Conservation (phyloP, 2,888 invertebrate genomes). For the Caenorhabditis uteleia region DNA sequence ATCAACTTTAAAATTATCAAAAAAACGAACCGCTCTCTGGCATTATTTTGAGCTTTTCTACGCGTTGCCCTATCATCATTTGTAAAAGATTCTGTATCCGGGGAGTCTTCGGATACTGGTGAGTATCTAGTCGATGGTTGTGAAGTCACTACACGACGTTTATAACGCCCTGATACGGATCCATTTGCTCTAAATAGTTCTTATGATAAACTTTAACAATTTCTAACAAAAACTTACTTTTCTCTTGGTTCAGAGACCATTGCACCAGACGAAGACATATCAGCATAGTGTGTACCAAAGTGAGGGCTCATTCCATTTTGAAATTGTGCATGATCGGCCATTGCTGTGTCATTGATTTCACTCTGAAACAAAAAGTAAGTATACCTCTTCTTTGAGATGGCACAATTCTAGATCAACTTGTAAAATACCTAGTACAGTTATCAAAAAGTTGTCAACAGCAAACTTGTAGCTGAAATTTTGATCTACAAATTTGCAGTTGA, state of each 20-base stretch:
- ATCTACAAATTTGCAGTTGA: no score
- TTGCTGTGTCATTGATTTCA: slow-evolving; percentile 9
- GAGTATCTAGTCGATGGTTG: slow-evolving; percentile 13
- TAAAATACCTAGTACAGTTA: no score
- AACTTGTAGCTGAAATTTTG: no score
- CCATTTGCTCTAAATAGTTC: no score
- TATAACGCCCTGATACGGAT: slow-evolving; percentile 1
- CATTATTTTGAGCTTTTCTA: slow-evolving; percentile 96
- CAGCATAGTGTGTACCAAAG: slow-evolving; percentile 1
- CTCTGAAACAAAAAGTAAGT: slow-evolving; percentile 13
- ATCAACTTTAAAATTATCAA: no score
- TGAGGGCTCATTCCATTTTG: slow-evolving; percentile 13
- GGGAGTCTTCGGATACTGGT: slow-evolving; percentile 33
- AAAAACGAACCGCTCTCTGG: slow-evolving; percentile 84
- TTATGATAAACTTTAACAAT: no score
- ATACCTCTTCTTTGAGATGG: no score
- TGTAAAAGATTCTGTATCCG: slow-evolving; percentile 58
- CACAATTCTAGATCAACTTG: no score
- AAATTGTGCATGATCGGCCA: slow-evolving; percentile 16
- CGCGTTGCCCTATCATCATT: slow-evolving; percentile 93
- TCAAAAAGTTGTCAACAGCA: no score
- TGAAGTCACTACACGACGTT: background rate
- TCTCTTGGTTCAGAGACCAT: no score
- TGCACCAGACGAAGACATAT: slow-evolving; percentile 6
- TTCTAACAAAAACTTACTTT: no score